Conservation (phyloP, 2,113 vertebrate species). For the Sinocyclocheilus anophthalmus region DNA sequence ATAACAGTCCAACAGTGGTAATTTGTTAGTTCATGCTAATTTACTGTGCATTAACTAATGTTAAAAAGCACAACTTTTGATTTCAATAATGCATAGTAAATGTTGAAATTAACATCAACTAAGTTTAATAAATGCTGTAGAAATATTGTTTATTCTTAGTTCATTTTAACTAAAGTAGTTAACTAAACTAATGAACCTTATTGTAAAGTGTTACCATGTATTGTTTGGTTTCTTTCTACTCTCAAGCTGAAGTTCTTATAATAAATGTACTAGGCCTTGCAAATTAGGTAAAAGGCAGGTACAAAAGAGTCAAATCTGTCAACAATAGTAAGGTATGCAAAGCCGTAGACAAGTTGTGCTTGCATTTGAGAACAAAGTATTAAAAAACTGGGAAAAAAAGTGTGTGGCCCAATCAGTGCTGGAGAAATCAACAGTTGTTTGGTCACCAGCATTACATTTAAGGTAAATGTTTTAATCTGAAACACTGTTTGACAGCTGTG, state of each 20-base stretch:
- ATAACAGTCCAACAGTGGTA: too few relatives aligned
- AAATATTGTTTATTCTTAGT: too few relatives aligned
- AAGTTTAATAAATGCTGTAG: too few relatives aligned
- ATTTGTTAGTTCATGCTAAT: too few relatives aligned
- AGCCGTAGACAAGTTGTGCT: slow-evolving; percentile 26
- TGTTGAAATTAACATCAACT: too few relatives aligned
- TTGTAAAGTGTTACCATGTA: too few relatives aligned
- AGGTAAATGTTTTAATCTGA: not conserved
- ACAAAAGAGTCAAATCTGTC: not conserved
- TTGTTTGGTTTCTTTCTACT: not conserved
- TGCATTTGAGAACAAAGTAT: slow-evolving; percentile 10
- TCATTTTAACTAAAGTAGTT: too few relatives aligned
- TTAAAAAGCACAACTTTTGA: too few relatives aligned
- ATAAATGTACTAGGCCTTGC: not conserved
- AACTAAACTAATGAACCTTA: too few relatives aligned
- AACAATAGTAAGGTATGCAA: not conserved
- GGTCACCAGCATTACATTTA: slow-evolving; percentile 12
- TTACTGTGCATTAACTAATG: too few relatives aligned
- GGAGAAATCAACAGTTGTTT: not conserved
- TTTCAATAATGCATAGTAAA: too few relatives aligned
- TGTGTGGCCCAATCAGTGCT: too few relatives aligned
- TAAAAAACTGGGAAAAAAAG: slow-evolving; percentile 1
- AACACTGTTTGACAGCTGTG: not conserved
- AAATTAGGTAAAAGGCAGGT: not conserved
- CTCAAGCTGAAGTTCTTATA: not conserved